Conservation (phyloP, 2,797 vertebrate species). For the Myotis daubentonii region DNA sequence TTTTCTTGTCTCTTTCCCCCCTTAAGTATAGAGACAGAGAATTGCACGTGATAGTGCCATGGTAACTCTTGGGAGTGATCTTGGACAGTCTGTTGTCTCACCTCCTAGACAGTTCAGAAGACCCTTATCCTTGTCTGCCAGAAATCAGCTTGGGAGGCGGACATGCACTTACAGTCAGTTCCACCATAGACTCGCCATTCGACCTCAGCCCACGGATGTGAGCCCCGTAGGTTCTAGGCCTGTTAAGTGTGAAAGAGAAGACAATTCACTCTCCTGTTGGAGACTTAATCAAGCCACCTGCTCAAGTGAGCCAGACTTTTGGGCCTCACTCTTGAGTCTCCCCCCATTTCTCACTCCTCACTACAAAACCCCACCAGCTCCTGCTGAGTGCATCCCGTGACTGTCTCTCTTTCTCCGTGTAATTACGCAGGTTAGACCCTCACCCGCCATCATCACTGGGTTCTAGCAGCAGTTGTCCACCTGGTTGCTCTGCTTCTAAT, state of each 20-base stretch:
- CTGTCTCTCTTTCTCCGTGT: neutral
- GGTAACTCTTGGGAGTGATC: neutral
- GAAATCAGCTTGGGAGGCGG: neutral
- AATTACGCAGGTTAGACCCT: neutral
- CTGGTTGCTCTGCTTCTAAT: neutral
- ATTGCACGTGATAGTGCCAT: neutral
- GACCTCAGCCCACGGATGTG: neutral
- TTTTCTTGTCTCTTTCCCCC: neutral
- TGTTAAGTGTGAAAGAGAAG: neutral
- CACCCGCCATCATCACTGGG: too few relatives aligned
- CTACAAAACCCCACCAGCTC: neutral
- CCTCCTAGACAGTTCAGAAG: neutral
- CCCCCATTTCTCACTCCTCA: neutral
- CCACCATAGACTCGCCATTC: neutral
- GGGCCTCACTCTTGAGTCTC: neutral
- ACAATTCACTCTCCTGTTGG: neutral
- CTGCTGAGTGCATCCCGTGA: neutral
- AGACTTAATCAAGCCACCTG: neutral
- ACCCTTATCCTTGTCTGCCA: neutral
- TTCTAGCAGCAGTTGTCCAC: neutral
- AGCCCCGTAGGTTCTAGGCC: neutral
- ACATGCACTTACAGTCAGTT: neutral
- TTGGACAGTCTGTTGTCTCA: neutral
- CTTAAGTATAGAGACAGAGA: neutral
- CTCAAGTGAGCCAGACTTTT: neutral